Base-by-base conservation (phyloP, 1,140 invertebrate species). In the Drosophila littoralis region DNA sequence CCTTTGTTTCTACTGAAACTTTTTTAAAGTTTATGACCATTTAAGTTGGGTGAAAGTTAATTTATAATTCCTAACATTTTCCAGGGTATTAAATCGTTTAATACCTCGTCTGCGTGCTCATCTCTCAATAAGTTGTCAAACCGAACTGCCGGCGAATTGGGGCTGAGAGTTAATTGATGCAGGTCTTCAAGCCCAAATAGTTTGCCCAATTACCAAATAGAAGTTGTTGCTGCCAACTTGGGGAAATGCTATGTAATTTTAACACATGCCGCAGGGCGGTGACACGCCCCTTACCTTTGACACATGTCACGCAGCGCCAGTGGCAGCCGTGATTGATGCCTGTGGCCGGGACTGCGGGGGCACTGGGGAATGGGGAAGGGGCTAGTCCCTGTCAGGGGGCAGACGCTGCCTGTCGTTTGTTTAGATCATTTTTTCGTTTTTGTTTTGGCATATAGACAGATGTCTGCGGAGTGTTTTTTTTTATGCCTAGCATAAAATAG, bases 121-220 rank as follows among this genome's bases (percentile, higher is more conserved):
- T 5, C 22, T 28, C 22, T 28, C 22, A 28, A 6, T 28, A 5
- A 28, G 22, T 28, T 28, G 22, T 28, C 22, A 28, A 28, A 28
- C 22, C 2, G 8, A 17, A 10, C 42, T 40, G n/a, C 38, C n/a
- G 35, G n/a, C 8, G 9, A 48, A 32, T 3, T 5, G 46, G 48
- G 22, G 71, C 9, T 69, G 72, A 57, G 70, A 83, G 84, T 77
- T 88, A 88, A 88, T 89, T 88, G 83, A 88, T 89, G 83, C 68
- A 79, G 84, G 59, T 77, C 48, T 36, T n/a, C 13, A 28, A 6
- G 22, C n/a, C 42, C 55, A 57, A 71, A 64, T 55, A 33, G 68
- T 50, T 58, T 40, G 7, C 36, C 67, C 70, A 73, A 73, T 73
- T 67, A 73, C 54, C 63, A 13, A 28, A 45, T 22, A n/a, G 12